Conservation (phyloP, 2,888 invertebrate genomes). For the Fissipunctia ypsillon region DNA sequence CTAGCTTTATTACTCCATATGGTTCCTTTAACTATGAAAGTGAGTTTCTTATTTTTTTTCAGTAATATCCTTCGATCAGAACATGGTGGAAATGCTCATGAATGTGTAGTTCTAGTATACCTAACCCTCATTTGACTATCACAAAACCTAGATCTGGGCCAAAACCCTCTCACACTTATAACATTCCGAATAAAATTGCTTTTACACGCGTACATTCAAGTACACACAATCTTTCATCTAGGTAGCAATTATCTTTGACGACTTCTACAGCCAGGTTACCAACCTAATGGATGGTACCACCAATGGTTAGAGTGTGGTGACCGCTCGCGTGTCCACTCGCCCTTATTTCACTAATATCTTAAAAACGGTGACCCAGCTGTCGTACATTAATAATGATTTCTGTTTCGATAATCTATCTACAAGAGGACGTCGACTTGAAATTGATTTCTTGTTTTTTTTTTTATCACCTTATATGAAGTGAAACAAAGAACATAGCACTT, state of each 20-base stretch:
- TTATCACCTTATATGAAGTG: too few species aligned
- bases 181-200: background rate
- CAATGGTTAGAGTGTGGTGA: background rate
- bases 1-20: constrained; percentile 31
- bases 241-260: constrained; percentile 31
- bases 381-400: constrained; percentile 46
- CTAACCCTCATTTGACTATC: background rate
- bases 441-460: constrained; percentile 23
- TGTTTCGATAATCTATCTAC: constrained; percentile 17
- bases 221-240: constrained; percentile 21
- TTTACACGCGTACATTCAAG: background rate
- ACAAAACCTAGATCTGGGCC: background rate
- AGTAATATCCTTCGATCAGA: background rate
- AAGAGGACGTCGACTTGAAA: constrained; percentile 29
- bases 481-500: background rate
- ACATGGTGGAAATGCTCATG: background rate
- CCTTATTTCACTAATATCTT: constrained; percentile 33
- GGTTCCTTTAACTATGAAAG: constrained; percentile 10
- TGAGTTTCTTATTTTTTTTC: background rate
- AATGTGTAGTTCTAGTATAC: background rate
- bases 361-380: constrained; percentile 41
- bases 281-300: constrained; percentile 1
- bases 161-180: background rate
- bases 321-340: constrained; percentile 43
- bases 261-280: constrained; percentile 22